Evolutionary conservation across 2,888 invertebrate genomes (phyloP).

Genomic region (Cheilosia vernalis): DNA sequence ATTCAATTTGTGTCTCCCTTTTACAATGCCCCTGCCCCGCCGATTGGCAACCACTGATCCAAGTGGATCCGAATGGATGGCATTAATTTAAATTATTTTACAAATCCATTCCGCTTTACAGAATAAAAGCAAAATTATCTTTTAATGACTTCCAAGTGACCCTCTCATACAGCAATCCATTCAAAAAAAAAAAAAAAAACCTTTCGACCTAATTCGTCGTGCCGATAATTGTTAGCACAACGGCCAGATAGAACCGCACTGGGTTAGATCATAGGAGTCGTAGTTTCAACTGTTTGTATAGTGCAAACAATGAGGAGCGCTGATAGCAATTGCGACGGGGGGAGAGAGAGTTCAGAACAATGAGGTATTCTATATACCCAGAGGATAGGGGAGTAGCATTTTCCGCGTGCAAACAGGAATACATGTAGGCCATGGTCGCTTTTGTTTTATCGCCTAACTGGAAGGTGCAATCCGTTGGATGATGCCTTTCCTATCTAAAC

Average conservation of each 20-base stretch:
- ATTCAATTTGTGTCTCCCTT: no score
- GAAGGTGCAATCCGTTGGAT: neutral
- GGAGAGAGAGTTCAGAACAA: no score
- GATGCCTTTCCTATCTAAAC: neutral
- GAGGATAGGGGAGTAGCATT: neutral
- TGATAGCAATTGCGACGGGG: no score
- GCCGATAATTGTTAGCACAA: constrained; percentile 8
- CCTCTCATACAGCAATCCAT: neutral
- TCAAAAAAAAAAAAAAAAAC: neutral
- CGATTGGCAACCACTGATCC: no score
- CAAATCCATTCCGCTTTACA: no score
- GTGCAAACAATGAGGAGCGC: neutral
- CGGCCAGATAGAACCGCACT: neutral
- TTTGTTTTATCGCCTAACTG: constrained; percentile 19
- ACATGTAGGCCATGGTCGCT: constrained; percentile 21
- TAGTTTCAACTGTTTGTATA: neutral
- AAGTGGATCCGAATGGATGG: no score
- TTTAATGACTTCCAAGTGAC: neutral
- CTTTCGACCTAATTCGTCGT: constrained; percentile 17
- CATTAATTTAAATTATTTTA: no score
- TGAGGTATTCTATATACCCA: neutral
- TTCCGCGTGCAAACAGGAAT: neutral
- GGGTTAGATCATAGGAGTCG: neutral
- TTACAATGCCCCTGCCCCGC: no score
- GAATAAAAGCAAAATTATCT: neutral